A percentile compares a stretch with the other conserved stretches of the same genome.
phyloP scores from a whole-genome alignment of 1,140 invertebrate genomes.

The Temnothorax longispinosus region DNA sequence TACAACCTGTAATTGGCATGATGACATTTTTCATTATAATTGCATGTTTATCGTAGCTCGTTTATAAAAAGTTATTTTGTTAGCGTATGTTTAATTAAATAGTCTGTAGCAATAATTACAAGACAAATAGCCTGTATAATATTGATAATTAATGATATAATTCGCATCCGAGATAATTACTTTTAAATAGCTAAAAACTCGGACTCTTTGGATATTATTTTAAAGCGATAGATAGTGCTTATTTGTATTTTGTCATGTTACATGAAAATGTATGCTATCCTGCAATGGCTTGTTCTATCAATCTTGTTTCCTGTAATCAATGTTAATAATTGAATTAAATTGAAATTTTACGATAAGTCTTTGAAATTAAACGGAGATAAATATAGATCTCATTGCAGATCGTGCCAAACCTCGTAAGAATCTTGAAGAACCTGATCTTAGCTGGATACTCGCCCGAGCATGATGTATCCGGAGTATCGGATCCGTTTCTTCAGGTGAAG shows the following conservation, averaged over 20 bases:
- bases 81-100: neutral
- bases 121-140: neutral
- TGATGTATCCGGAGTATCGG: constrained; percentile 99
- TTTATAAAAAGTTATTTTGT: neutral
- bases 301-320: neutral
- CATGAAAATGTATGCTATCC: constrained; percentile 8
- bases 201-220: neutral
- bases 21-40: neutral
- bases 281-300: neutral
- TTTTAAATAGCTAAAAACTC: neutral
- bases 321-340: neutral
- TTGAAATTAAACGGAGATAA: neutral
- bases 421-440: constrained; percentile 98
- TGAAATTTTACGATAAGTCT: neutral
- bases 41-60: constrained; percentile 32
- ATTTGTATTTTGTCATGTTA: constrained; percentile 1
- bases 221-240: neutral
- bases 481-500: constrained; percentile 99
- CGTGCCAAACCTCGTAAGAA: constrained; percentile 98
- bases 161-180: neutral
- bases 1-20: constrained; percentile 12
- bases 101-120: neutral
- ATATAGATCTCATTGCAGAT: constrained; percentile 89
- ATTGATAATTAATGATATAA: neutral
- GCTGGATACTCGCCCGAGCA: constrained; percentile 99